A percentile compares a stretch with the other conserved stretches of the same genome.
Evolutionary conservation across 2,888 invertebrate genomes (phyloP).

Genomic region (Eudasyphora cyanicolor): DNA sequence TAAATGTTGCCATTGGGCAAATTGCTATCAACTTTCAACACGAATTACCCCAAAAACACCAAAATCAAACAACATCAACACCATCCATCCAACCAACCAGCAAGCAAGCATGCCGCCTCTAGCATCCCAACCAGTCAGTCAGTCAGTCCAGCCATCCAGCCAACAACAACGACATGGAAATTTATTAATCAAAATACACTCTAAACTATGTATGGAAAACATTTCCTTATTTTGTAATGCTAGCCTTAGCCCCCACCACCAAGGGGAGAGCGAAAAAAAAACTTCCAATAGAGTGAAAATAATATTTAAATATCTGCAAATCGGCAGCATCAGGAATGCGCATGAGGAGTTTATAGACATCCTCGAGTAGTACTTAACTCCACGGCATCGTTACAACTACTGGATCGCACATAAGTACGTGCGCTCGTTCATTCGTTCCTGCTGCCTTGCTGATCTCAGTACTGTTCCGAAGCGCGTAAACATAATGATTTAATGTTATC

Average conservation of each 20-base stretch:
- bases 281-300: conserved; percentile 47
- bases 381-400: too few relatives aligned
- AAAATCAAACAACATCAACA: conserved; percentile 42
- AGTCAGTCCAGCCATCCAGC: not conserved
- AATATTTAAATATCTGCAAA: conserved; percentile 52
- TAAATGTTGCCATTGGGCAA: conserved; percentile 59
- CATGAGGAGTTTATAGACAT: too few relatives aligned
- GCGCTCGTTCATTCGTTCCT: not conserved
- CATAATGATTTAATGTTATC: conserved; percentile 65
- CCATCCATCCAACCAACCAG: not conserved
- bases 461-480: conserved; percentile 56
- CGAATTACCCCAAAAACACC: conserved; percentile 60
- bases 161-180: conserved; percentile 53
- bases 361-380: too few relatives aligned
- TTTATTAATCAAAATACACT: conserved; percentile 61
- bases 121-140: not conserved
- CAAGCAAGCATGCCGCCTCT: too few relatives aligned
- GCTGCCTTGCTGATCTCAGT: not conserved
- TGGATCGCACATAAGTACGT: too few relatives aligned
- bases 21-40: conserved; percentile 66
- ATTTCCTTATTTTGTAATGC: conserved; percentile 56
- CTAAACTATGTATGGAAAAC: conserved; percentile 44
- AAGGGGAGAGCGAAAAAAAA: conserved; percentile 15
- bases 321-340: conserved; percentile 8
- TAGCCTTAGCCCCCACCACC: not conserved